A percentile compares a stretch with the other conserved stretches of the same genome.
Conservation (phyloP, 1,140 invertebrate species). For the Vollenhovia emeryi region DNA sequence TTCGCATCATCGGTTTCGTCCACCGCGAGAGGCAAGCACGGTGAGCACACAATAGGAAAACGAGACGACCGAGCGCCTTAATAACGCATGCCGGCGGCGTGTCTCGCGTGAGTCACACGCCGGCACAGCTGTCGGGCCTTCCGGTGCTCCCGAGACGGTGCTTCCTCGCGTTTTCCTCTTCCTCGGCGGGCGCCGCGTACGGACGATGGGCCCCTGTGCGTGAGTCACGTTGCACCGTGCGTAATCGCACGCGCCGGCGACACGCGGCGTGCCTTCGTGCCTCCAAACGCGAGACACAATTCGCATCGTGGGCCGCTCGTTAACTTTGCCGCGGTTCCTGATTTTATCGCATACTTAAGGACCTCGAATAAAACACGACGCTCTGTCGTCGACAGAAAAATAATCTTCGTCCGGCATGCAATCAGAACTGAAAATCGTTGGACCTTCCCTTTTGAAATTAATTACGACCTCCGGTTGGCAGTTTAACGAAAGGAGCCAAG, state of each 20-base stretch:
- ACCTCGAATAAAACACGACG: neutral
- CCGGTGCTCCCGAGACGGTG: conserved; percentile 41
- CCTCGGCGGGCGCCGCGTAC: neutral
- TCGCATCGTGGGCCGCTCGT: conserved; percentile 8
- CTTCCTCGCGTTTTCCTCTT: conserved; percentile 22
- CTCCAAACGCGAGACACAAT: conserved; percentile 21
- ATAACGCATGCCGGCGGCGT: conserved; percentile 38
- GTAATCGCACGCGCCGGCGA: conserved; percentile 46
- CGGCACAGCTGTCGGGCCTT: conserved; percentile 37
- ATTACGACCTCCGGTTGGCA: neutral
- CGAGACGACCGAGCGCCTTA: conserved; percentile 21
- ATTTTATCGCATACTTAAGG: conserved; percentile 31
- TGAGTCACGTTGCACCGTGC: conserved; percentile 42
- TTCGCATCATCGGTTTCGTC: neutral
- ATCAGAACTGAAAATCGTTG: neutral
- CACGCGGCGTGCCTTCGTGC: conserved; percentile 10
- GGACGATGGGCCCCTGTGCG: neutral
- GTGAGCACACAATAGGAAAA: neutral
- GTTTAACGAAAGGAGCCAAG: neutral
- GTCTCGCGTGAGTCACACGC: conserved; percentile 47
- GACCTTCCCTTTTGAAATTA: neutral
- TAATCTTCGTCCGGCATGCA: neutral
- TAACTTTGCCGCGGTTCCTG: conserved; percentile 37
- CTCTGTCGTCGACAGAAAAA: neutral
- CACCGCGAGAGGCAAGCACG: neutral